Evolutionary conservation across 1,140 invertebrate genomes (phyloP).

Genomic region (Dermatophagoides farinae): DNA sequence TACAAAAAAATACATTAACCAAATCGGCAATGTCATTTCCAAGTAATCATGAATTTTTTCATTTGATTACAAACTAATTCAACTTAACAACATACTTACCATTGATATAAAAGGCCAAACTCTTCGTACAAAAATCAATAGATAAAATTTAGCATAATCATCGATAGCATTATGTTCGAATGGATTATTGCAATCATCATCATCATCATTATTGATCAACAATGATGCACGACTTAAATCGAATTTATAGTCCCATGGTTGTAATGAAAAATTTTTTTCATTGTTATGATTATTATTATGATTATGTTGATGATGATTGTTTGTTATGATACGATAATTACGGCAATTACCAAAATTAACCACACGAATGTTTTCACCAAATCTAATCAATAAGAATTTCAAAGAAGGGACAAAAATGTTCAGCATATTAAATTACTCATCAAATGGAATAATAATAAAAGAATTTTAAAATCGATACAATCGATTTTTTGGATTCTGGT

Average conservation of each 20-base stretch:
- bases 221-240: not conserved
- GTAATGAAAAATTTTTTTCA: not conserved
- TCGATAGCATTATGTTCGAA: not conserved
- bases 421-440: no score
- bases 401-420: no score
- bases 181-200: not conserved
- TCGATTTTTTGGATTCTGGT: not conserved
- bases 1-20: no score
- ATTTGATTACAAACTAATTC: not conserved
- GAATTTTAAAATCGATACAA: not conserved
- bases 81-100: conserved; percentile 1
- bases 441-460: not conserved
- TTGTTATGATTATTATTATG: not conserved
- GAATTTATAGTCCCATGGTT: conserved; percentile 8
- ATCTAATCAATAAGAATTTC: no score
- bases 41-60: no score
- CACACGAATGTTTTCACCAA: conserved; percentile 4
- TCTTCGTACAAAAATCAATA: conserved; percentile 1
- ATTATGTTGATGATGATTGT: not conserved
- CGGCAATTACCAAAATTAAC: conserved; percentile 8
- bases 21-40: no score
- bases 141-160: conserved; percentile 11
- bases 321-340: no score
- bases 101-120: conserved; percentile 4
- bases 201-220: no score